A percentile compares a stretch with the other conserved stretches of the same genome.
These are phyloP conservation scores for Catostomus latipinnis DNA, from an alignment of 2,797 vertebrate species.

Conservation along the genomic window DNA sequence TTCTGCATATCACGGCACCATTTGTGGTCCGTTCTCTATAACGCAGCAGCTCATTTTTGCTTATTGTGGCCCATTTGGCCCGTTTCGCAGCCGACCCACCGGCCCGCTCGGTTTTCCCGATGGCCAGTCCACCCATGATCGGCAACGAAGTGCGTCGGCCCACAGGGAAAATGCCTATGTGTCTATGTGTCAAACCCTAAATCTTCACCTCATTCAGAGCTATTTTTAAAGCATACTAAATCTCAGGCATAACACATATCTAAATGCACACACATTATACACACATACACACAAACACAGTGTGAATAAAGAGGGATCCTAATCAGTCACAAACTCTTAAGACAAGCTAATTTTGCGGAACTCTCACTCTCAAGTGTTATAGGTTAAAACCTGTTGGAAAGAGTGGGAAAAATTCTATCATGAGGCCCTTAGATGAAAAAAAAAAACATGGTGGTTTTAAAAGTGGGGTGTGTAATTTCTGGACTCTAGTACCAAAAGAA, in stretches of 20 bases:
- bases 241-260: slow-evolving; percentile 7
- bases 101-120: no score
- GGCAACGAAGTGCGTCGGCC: no score
- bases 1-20: no score
- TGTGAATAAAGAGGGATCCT: background rate
- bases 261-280: background rate
- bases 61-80: no score
- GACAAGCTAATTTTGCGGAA: slow-evolving; percentile 28
- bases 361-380: slow-evolving; percentile 24
- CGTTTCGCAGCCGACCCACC: no score
- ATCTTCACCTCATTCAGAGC: slow-evolving; percentile 1
- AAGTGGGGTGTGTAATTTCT: background rate
- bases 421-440: slow-evolving; percentile 10
- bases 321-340: slow-evolving; percentile 38
- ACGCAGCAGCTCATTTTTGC: no score
- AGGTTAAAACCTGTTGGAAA: slow-evolving; percentile 35
- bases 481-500: no score
- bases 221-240: slow-evolving; percentile 28
- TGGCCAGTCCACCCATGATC: no score
- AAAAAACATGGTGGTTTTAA: slow-evolving; percentile 16
- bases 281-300: background rate
- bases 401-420: background rate
- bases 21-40: no score
- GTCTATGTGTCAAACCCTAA: slow-evolving; percentile 5
- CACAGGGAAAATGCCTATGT: no score